Conservation (phyloP, 2,888 invertebrate species). For the Epirrhoe tristata region DNA sequence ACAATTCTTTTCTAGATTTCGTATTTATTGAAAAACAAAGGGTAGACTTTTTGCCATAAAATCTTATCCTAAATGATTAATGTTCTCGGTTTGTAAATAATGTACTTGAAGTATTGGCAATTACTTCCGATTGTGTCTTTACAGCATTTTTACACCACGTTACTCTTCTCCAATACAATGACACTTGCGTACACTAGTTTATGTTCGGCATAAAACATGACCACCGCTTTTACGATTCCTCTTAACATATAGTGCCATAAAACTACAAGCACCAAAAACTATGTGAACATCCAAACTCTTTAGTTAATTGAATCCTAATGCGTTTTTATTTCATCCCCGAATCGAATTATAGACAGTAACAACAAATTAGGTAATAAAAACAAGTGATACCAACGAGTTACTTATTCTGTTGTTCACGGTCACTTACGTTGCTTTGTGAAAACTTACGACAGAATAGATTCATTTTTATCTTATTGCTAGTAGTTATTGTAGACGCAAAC, state of each 20-base stretch:
- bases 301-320: conserved; percentile 74
- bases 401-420: background rate
- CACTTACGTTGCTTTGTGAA: background rate
- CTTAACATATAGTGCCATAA: conserved; percentile 79
- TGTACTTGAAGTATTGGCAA: background rate
- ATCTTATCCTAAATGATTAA: too few relatives aligned
- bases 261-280: conserved; percentile 71
- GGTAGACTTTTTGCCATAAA: too few relatives aligned
- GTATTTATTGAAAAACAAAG: too few relatives aligned
- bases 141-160: conserved; percentile 63
- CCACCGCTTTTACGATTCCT: conserved; percentile 76
- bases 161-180: conserved; percentile 66
- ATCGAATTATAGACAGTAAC: conserved; percentile 54
- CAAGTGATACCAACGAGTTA: conserved; percentile 4
- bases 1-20: too few relatives aligned
- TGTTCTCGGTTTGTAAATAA: too few relatives aligned
- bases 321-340: conserved; percentile 53
- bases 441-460: background rate
- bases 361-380: conserved; percentile 21
- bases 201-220: conserved; percentile 76
- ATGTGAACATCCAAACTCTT: conserved; percentile 71
- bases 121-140: conserved; percentile 31
- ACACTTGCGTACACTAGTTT: conserved; percentile 62
- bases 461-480: background rate
- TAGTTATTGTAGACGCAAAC: too few relatives aligned